Evolutionary conservation across 2,113 vertebrate species (phyloP).

Genomic region (Anseranas semipalmata): DNA sequence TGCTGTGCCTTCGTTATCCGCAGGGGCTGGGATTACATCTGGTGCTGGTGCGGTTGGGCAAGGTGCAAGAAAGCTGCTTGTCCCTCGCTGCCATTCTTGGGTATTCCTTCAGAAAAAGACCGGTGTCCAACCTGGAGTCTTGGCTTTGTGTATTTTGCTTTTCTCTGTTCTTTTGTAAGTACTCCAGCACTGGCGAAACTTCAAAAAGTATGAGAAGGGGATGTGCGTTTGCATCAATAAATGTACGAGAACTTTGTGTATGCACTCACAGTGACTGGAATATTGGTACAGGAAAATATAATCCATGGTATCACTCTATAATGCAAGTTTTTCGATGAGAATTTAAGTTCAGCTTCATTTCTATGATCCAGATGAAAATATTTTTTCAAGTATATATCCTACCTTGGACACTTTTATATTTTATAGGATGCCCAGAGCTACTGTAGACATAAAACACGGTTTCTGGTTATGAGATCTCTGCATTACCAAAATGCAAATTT

Average conservation of each 20-base stretch:
- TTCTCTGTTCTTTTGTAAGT: not conserved
- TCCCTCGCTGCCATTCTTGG: not conserved
- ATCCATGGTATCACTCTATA: not conserved
- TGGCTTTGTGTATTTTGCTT: not conserved
- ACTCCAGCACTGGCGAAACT: not conserved
- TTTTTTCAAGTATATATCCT: not conserved
- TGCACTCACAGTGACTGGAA: not conserved
- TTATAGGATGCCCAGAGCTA: conserved; percentile 36
- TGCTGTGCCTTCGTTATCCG: not conserved
- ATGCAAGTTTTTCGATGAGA: not conserved
- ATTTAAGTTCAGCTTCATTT: not conserved
- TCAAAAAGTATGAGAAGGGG: not conserved
- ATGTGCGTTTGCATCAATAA: not conserved
- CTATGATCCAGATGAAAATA: not conserved
- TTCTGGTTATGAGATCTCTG: conserved; percentile 55
- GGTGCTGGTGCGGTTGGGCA: not conserved
- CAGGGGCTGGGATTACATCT: not conserved
- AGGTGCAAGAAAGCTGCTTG: not conserved
- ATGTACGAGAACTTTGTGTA: not conserved
- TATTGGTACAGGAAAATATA: not conserved
- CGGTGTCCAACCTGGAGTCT: not conserved
- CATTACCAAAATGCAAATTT: conserved; percentile 60
- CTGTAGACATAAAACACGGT: conserved; percentile 31
- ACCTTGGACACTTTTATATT: conserved; percentile 1
- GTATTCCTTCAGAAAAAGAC: not conserved